Evolutionary conservation across 2,113 vertebrate genomes (phyloP).

Genomic region (Ochotona princeps): DNA sequence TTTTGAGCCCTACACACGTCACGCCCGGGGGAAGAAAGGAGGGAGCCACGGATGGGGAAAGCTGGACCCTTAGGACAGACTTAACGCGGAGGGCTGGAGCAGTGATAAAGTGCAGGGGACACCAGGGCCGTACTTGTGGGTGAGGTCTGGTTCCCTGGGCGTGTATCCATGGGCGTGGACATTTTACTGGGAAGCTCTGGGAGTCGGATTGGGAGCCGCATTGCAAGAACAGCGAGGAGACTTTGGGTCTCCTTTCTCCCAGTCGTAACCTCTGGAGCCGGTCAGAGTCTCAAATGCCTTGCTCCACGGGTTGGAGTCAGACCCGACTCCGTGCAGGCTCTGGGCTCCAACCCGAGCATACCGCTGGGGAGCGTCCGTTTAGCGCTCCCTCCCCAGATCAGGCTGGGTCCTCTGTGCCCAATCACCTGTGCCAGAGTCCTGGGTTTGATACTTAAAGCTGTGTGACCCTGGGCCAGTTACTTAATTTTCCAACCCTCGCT

Average conservation of each 20-base stretch:
- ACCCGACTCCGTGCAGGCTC: fast-evolving
- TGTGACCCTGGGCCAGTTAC: not conserved
- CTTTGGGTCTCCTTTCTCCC: not conserved
- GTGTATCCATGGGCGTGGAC: fast-evolving
- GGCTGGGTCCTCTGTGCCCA: no score
- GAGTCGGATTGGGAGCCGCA: fast-evolving
- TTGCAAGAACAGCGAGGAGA: no score
- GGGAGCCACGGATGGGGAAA: not conserved
- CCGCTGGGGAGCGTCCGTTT: no score
- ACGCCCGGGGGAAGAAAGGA: not conserved
- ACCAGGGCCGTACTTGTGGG: no score
- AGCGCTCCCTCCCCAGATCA: not conserved
- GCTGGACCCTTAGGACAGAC: not conserved
- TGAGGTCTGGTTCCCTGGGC: no score
- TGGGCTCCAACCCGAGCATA: not conserved
- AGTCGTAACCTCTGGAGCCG: no score
- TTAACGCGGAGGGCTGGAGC: no score
- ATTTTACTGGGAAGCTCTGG: fast-evolving
- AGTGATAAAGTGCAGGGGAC: not conserved
- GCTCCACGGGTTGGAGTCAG: not conserved
- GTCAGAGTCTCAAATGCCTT: not conserved
- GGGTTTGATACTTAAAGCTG: not conserved
- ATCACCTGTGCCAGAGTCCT: not conserved
- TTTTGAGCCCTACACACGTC: not conserved
- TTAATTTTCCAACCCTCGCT: not conserved